A percentile compares a stretch with the other conserved stretches of the same genome.
phyloP scores from a whole-genome alignment of 1,140 invertebrate species.

The Trichonephila inaurata region DNA sequence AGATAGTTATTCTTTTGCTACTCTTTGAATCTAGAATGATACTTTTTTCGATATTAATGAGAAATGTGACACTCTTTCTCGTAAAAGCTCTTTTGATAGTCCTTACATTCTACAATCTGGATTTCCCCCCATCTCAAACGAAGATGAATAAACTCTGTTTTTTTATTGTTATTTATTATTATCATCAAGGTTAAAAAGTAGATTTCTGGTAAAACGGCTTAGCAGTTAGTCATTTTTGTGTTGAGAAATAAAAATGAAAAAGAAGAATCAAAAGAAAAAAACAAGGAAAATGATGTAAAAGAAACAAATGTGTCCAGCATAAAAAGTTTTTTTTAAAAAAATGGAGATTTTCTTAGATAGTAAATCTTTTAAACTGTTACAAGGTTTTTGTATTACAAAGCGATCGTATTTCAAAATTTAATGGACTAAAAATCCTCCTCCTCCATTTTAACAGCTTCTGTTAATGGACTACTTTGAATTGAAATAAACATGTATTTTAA shows the following conservation, averaged over 20 bases:
- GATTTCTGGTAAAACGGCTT: conserved; percentile 19
- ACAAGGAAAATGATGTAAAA: not conserved
- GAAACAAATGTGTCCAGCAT: not conserved
- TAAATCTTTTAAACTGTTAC: conserved; percentile 9
- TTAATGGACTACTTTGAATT: too few relatives aligned
- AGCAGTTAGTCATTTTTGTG: not conserved
- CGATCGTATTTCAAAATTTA: not conserved
- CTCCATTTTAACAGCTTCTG: too few relatives aligned
- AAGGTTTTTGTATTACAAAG: not conserved
- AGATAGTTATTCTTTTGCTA: conserved; percentile 36
- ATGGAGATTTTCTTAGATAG: not conserved
- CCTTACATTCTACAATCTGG: conserved; percentile 35
- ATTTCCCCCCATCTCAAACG: not conserved
- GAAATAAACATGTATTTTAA: too few relatives aligned
- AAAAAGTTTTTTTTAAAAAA: not conserved
- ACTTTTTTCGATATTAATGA: conserved; percentile 46
- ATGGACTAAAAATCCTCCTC: not conserved
- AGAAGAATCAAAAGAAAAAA: not conserved
- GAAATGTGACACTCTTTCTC: conserved; percentile 44
- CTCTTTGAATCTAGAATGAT: conserved; percentile 24
- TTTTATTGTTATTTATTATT: not conserved
- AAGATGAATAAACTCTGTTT: conserved; percentile 7
- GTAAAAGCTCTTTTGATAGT: conserved; percentile 17
- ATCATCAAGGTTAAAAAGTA: conserved; percentile 41
- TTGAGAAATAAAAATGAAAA: not conserved